Evolutionary conservation across 2,113 vertebrate genomes (phyloP).

Genomic region (Aleadryas rufinucha): DNA sequence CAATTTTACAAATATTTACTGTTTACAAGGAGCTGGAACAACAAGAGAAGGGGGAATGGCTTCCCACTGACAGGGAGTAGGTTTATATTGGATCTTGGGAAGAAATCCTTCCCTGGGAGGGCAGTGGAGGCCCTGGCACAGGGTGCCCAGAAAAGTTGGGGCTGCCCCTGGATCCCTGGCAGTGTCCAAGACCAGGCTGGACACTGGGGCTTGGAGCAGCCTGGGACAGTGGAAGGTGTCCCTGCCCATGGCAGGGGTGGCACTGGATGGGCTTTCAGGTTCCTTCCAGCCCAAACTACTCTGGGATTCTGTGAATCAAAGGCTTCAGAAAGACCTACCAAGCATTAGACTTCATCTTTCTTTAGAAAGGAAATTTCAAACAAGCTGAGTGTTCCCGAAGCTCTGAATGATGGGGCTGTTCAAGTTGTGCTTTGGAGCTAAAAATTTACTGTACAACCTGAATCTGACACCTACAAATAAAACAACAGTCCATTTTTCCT

Average conservation of each 20-base stretch:
- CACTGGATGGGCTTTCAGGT: neutral
- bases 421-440: neutral
- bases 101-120: neutral
- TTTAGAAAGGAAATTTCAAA: neutral
- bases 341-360: neutral
- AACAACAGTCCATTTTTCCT: neutral
- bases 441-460: neutral
- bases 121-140: neutral
- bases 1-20: neutral
- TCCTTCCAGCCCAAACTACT: neutral
- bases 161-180: neutral
- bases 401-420: neutral
- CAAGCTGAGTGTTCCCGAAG: neutral
- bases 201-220: neutral
- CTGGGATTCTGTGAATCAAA: neutral
- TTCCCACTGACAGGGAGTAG: neutral
- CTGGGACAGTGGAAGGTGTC: neutral
- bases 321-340: neutral
- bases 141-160: neutral
- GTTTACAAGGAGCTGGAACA: neutral
- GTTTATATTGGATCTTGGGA: neutral
- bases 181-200: neutral
- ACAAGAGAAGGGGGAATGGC: neutral
- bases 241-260: neutral
- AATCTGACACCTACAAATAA: neutral